These are phyloP conservation scores for Tiliacea aurago DNA, from an alignment of 2,888 invertebrate genomes.

Conservation along the genomic window DNA sequence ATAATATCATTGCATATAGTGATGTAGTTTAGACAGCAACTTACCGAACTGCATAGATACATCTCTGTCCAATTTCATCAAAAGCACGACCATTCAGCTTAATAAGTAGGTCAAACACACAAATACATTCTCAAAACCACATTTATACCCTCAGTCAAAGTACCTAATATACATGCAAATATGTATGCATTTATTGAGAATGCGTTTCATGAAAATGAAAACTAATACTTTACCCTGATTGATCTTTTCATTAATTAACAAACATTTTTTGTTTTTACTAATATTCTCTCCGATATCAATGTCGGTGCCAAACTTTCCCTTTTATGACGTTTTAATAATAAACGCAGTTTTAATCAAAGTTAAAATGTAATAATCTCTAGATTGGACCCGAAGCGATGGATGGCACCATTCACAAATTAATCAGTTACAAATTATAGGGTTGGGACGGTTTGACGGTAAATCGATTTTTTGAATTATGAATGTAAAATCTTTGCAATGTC, in stretches of 20 bases:
- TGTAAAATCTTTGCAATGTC: conserved; percentile 2
- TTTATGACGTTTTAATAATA: conserved; percentile 30
- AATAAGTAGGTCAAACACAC: neutral
- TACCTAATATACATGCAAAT: neutral
- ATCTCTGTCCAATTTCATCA: conserved; percentile 3
- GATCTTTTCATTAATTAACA: no score
- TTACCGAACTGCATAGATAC: neutral
- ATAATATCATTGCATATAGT: no score
- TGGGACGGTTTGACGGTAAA: conserved; percentile 3
- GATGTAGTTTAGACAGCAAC: neutral
- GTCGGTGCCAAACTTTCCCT: conserved; percentile 36
- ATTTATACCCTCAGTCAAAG: neutral
- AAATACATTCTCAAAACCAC: neutral
- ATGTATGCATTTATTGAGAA: conserved; percentile 3
- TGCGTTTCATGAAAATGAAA: conserved; percentile 24
- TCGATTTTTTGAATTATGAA: conserved; percentile 20
- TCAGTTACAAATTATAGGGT: conserved; percentile 26
- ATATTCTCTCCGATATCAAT: conserved; percentile 24
- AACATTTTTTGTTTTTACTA: no score
- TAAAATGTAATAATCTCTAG: conserved; percentile 25
- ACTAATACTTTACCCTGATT: neutral
- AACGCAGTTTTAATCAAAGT: conserved; percentile 36
- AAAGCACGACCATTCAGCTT: neutral
- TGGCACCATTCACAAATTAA: conserved; percentile 33
- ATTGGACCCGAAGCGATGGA: conserved; percentile 32